These are phyloP conservation scores for Plectropomus leopardus DNA, from an alignment of 2,113 vertebrate genomes.

Conservation along the genomic window DNA sequence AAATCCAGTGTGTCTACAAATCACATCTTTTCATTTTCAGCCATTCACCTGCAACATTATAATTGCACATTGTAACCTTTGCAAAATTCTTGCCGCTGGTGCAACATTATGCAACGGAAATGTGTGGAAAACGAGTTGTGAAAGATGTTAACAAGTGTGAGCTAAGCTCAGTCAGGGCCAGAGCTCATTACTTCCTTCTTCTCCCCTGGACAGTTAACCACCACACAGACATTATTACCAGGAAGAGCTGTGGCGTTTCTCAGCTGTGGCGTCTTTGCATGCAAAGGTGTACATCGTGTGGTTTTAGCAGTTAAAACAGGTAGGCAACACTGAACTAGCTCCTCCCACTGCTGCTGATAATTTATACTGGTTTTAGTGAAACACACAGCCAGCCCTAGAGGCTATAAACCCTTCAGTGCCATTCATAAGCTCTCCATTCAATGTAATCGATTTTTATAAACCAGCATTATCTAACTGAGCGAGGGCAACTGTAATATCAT, in stretches of 20 bases:
- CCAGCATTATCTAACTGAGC: conserved; percentile 28
- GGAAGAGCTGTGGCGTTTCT: conserved; percentile 3
- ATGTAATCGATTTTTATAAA: conserved; percentile 42
- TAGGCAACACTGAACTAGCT: neutral
- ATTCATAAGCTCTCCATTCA: conserved; percentile 29
- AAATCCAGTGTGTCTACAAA: neutral
- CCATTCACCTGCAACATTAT: neutral
- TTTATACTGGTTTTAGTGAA: neutral
- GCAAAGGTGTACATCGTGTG: neutral
- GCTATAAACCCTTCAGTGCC: neutral
- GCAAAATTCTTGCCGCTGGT: neutral
- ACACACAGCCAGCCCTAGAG: conserved; percentile 12
- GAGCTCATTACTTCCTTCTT: conserved; percentile 48
- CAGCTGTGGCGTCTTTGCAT: conserved; percentile 7
- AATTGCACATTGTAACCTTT: neutral
- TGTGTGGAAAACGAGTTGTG: conserved; percentile 10
- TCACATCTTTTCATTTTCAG: conserved; percentile 6
- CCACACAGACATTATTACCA: neutral
- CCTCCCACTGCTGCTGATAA: conserved; percentile 10
- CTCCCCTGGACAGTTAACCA: conserved; percentile 10
- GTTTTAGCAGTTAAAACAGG: conserved; percentile 8
- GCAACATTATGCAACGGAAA: neutral
- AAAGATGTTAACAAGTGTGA: conserved; percentile 1
- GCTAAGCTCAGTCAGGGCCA: conserved; percentile 4
- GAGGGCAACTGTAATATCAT: conserved; percentile 27